Conservation (phyloP, 2,888 invertebrate species). For the Tuta absoluta region DNA sequence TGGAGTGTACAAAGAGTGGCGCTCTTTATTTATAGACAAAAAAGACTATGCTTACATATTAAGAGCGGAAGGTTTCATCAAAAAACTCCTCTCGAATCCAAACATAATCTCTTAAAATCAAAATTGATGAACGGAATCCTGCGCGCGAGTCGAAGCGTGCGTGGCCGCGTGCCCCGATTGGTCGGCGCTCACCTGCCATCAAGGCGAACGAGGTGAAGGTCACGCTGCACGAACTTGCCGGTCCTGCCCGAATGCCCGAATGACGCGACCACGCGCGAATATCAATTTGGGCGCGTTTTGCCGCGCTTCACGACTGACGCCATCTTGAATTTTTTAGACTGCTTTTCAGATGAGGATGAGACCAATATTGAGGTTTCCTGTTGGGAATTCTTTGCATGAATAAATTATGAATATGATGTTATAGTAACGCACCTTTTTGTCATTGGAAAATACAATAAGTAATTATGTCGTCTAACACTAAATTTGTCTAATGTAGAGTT, state of each 20-base stretch:
- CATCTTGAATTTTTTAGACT: slow-evolving; percentile 72
- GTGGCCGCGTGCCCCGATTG: slow-evolving; percentile 44
- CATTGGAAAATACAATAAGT: too few relatives aligned
- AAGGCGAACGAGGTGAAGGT: slow-evolving; percentile 73
- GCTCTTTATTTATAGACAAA: too few relatives aligned
- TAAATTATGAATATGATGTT: neutral
- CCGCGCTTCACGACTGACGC: slow-evolving; percentile 59
- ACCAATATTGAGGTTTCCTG: slow-evolving; percentile 41
- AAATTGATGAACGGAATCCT: slow-evolving; percentile 10
- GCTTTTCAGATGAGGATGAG: slow-evolving; percentile 52
- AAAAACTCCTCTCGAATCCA: too few relatives aligned
- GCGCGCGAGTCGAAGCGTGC: slow-evolving; percentile 40
- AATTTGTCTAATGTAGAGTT: neutral
- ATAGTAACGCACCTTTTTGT: neutral
- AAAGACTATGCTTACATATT: too few relatives aligned
- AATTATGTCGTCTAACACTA: too few relatives aligned
- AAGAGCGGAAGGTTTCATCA: too few relatives aligned
- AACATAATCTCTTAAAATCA: neutral
- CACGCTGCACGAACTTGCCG: slow-evolving; percentile 39
- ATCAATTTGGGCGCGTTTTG: slow-evolving; percentile 52
- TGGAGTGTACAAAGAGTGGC: too few relatives aligned
- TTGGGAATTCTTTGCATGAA: neutral
- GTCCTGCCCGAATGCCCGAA: slow-evolving; percentile 2
- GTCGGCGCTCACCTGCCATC: slow-evolving; percentile 60
- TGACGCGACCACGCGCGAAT: slow-evolving; percentile 54